Conservation (phyloP, 2,113 vertebrate genomes). For the Eulemur macaco region DNA sequence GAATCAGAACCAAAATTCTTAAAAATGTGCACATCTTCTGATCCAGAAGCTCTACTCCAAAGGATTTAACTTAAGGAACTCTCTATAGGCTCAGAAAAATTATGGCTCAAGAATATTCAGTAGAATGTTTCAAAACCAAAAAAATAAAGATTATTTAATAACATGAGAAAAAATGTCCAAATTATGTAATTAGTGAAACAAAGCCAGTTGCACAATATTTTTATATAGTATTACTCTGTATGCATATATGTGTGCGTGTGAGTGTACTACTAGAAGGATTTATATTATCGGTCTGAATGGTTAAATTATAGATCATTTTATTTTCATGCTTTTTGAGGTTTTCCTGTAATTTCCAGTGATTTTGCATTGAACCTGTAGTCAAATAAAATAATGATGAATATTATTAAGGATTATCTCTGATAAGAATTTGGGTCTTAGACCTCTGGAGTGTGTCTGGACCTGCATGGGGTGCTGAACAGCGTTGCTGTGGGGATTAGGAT, state of each 20-base stretch:
- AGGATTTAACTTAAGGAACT: slow-evolving; percentile 21
- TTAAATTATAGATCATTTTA: neutral
- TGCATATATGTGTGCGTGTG: neutral
- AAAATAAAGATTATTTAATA: neutral
- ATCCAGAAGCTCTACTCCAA: neutral
- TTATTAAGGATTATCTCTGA: neutral
- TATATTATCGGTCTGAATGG: neutral
- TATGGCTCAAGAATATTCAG: neutral
- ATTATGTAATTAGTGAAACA: neutral
- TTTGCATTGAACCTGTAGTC: neutral
- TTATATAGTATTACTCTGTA: neutral
- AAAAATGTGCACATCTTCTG: neutral
- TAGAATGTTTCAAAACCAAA: neutral
- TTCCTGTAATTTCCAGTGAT: neutral
- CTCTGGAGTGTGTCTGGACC: neutral
- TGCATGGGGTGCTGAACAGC: fast-evolving
- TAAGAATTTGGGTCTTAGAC: neutral
- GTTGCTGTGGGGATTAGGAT: neutral
- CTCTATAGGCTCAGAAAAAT: neutral
- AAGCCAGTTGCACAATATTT: neutral
- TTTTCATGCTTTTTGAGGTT: neutral
- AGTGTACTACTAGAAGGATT: neutral
- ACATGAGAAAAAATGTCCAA: neutral
- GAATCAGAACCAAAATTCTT: neutral
- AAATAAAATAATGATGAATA: neutral